Percentiles rank a stretch among this genome's conserved stretches.
Evolutionary conservation across 2,888 invertebrate genomes (phyloP).

Genomic region (Aleiodes alternator): DNA sequence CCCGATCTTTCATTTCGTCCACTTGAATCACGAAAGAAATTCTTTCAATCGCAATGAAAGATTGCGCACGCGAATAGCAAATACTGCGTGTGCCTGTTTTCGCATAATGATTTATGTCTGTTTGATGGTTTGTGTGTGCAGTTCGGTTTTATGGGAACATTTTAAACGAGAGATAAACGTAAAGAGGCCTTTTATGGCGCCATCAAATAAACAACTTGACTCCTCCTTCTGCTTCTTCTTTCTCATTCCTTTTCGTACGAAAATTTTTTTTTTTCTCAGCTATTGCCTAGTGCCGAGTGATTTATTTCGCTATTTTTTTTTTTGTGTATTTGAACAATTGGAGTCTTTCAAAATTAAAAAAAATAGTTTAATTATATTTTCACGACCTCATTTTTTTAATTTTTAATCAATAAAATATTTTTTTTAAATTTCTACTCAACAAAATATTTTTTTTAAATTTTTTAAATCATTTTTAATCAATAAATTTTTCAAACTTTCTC

Average conservation of each 20-base stretch:
- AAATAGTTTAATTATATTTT: too few species aligned
- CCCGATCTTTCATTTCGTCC: too few species aligned
- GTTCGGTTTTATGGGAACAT: conserved; percentile 74
- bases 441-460: too few species aligned
- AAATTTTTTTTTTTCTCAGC: conserved; percentile 40
- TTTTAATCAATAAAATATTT: too few species aligned
- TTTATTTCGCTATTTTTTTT: conserved; percentile 49
- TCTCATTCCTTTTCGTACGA: conserved; percentile 50
- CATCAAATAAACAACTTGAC: conserved; percentile 76
- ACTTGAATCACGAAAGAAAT: too few species aligned
- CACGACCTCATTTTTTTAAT: too few species aligned
- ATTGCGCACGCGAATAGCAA: conserved; percentile 52
- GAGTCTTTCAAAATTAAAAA: background rate
- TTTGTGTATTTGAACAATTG: background rate
- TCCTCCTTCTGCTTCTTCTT: conserved; percentile 66
- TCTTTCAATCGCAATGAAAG: background rate
- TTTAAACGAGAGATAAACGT: conserved; percentile 75
- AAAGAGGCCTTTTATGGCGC: conserved; percentile 76
- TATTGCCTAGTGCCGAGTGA: conserved; percentile 49
- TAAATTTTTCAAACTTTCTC: too few species aligned
- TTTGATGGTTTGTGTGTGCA: conserved; percentile 73
- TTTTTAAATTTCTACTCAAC: too few species aligned
- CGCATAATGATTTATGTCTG: conserved; percentile 72
- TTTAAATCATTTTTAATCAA: too few species aligned
- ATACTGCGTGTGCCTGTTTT: conserved; percentile 63